Base-by-base conservation (phyloP, 1,140 invertebrate species). In the Pinna nobilis region DNA sequence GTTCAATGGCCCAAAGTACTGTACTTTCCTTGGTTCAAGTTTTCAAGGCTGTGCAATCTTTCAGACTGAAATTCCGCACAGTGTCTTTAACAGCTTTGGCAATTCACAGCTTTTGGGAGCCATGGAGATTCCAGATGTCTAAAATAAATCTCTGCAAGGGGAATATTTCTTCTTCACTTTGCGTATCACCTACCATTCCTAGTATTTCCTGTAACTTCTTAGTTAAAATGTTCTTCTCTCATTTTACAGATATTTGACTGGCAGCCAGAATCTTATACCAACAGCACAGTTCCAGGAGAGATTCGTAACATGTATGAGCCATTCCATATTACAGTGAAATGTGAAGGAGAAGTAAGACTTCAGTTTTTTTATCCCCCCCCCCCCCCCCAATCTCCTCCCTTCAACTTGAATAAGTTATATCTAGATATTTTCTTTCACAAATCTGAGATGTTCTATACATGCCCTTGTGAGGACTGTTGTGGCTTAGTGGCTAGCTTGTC, bases 211-310 rank as follows among this genome's bases (percentile, higher is more conserved):
- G 18, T 25, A 7, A 20, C 18, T 20, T 20, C n/a, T n/a, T n/a
- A n/a, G n/a, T n/a, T n/a, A n/a, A n/a, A n/a, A n/a, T n/a, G n/a
- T n/a, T n/a, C n/a, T n/a, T n/a, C n/a, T n/a, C n/a, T n/a, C n/a
- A n/a, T 53, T 7, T 53, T 70, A 53, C 69, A 85, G 83, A 78
- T 85, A 41, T 86, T 79, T 74, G 79, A 81, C 70, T 86, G 83
- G 83, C 69, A 78, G 33, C 82, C 82, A 1, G 70, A 83, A 67
- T 66, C 68, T 11, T 83, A 60, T 49, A 71, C 49, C 33, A 74
- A 78, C 33, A 59, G 44, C 0, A 41, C 60, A 15, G 57, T 78
- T 15, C 77, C 80, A 20, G 30, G 23, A n/a, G 70, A 66, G 13
- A 75, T 83, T 28, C 23, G 44, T 3, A 74, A 74, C 47, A 44